These are phyloP conservation scores for Dromaius novaehollandiae DNA, from an alignment of 2,113 vertebrate genomes.

Conservation along the genomic window DNA sequence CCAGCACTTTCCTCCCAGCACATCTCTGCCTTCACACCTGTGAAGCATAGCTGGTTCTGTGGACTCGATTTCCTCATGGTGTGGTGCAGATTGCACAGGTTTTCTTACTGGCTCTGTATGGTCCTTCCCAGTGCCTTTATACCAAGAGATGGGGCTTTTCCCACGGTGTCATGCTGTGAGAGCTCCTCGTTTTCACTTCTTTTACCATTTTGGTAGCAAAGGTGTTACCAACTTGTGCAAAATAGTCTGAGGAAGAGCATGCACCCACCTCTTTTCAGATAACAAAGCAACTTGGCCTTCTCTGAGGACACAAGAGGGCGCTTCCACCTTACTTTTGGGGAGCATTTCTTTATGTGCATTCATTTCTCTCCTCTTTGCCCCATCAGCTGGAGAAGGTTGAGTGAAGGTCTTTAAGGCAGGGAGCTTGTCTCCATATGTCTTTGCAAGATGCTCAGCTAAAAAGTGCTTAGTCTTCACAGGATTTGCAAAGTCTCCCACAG, in stretches of 20 bases:
- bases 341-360: neutral
- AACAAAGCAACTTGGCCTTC: neutral
- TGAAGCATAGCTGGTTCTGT: neutral
- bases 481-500: neutral
- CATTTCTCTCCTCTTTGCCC: neutral
- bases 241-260: fast-evolving
- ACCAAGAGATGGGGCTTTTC: neutral
- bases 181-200: neutral
- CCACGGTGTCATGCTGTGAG: neutral
- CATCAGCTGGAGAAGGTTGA: neutral
- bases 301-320: constrained; percentile 54
- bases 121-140: neutral
- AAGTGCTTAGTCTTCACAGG: neutral
- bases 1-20: neutral
- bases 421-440: fast-evolving
- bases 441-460: neutral
- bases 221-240: neutral
- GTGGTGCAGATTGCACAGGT: neutral
- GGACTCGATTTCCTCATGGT: neutral
- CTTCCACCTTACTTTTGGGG: constrained; percentile 40
- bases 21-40: fast-evolving
- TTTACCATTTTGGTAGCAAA: fast-evolving
- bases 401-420: neutral
- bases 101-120: fast-evolving
- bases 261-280: neutral